A percentile compares a stretch with the other conserved stretches of the same genome.
These are phyloP conservation scores for Bombus confusus DNA, from an alignment of 1,140 invertebrate genomes.

Conservation along the genomic window DNA sequence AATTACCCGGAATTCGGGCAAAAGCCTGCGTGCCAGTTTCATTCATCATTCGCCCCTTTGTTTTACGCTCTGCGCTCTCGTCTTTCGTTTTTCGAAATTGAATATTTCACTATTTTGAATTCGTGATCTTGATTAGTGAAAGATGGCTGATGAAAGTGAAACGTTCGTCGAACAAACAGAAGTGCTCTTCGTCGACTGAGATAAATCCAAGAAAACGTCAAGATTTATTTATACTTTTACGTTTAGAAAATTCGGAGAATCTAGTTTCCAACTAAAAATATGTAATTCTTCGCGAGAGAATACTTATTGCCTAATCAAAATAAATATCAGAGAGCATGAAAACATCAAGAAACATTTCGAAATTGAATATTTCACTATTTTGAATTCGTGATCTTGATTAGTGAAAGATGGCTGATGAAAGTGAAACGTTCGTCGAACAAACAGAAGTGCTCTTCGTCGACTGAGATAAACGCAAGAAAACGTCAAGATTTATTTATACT, in stretches of 20 bases:
- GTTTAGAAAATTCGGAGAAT: no score
- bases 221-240: no score
- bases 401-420: background rate
- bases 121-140: background rate
- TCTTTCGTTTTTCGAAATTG: background rate
- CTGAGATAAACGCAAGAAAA: background rate
- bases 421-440: background rate
- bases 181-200: background rate
- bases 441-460: background rate
- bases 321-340: no score
- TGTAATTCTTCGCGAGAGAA: no score
- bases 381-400: background rate
- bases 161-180: background rate
- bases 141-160: background rate
- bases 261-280: no score
- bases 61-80: background rate
- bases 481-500: no score
- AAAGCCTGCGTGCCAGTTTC: background rate
- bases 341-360: no score
- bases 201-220: background rate
- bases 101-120: background rate
- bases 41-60: background rate
- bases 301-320: no score
- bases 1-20: constrained; percentile 33
- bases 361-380: background rate